Conservation (phyloP, 2,113 vertebrate species). For the Astatotilapia flaviijosephi region DNA sequence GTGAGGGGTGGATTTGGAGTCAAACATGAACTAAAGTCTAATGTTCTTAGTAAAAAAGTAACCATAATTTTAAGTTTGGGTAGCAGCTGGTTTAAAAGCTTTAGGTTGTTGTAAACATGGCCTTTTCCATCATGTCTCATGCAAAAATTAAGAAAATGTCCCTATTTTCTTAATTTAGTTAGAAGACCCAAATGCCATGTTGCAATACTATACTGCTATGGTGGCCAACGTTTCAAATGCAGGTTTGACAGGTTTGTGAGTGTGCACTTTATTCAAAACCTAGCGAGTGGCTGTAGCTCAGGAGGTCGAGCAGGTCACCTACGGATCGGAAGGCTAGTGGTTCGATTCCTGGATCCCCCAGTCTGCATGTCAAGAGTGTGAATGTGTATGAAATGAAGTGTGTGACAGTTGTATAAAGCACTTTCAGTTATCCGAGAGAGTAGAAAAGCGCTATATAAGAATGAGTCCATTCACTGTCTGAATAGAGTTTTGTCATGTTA, state of each 20-base stretch:
- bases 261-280: not conserved
- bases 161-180: not conserved
- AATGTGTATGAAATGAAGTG: not conserved
- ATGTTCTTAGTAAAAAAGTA: not conserved
- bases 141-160: not conserved
- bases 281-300: not conserved
- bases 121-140: no score
- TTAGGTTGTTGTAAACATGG: no score
- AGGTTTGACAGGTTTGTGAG: not conserved
- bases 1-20: not conserved
- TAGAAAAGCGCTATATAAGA: not conserved
- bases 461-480: not conserved
- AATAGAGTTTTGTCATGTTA: not conserved
- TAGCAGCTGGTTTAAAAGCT: no score
- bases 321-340: not conserved
- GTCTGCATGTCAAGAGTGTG: not conserved
- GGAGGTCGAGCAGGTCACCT: not conserved
- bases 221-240: not conserved
- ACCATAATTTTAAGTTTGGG: not conserved
- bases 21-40: not conserved
- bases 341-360: not conserved
- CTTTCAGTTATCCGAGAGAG: not conserved
- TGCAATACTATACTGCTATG: not conserved
- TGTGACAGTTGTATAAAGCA: not conserved
- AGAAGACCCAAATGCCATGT: not conserved